Evolutionary conservation across 2,113 vertebrate genomes (phyloP), one percentile per base, ranked within the genome.

Genomic region (Machaerirhynchus nigripectus): DNA sequence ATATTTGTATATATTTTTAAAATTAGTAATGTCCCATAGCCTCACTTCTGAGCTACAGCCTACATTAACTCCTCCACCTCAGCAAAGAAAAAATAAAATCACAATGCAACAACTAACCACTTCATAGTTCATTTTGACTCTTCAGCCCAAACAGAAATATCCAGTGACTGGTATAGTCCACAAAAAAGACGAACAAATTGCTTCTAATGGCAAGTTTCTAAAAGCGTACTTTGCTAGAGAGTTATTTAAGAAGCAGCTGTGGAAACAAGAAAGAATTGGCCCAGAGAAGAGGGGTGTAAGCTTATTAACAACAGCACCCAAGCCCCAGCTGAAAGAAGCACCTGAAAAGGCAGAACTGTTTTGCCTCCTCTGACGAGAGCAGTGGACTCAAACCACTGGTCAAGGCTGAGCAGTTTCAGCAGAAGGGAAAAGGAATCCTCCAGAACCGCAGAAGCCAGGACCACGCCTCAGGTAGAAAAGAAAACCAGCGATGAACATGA

Each of bases 221-320:
- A 85, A 89, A 61, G 80, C 79, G 49, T 40, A 83, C 31, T 90
- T 93, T 86, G 78, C 88, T 87, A 92, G 94, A 95, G 80, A 95
- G 85, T 60, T 39, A 94, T 15, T 52, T 75, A 81, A 81, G 67
- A 77, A 93, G 40, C 7, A 86, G n/a, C 31, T 4, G 13, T 69
- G 46, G 74, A 91, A 95, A 91, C 24, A 56, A 52, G 83, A 68
- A 79, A 90, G 42, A 74, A 57, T 26, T 65, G 59, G 31, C 23
- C 37, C n/a, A 47, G 24, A 82, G 35, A 82, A 55, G 19, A 77
- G 30, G 2, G 33, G 23, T 6, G 21, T 14, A 40, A 88, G 42
- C 22, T 84, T 42, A 46, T 49, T 50, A 65, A 35, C 9, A 77
- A 11, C 18, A 30, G n/a, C n/a, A 21, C 33, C 46, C 70, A 46